Base-by-base conservation (phyloP, 1,140 invertebrate species). In the Mya arenaria region DNA sequence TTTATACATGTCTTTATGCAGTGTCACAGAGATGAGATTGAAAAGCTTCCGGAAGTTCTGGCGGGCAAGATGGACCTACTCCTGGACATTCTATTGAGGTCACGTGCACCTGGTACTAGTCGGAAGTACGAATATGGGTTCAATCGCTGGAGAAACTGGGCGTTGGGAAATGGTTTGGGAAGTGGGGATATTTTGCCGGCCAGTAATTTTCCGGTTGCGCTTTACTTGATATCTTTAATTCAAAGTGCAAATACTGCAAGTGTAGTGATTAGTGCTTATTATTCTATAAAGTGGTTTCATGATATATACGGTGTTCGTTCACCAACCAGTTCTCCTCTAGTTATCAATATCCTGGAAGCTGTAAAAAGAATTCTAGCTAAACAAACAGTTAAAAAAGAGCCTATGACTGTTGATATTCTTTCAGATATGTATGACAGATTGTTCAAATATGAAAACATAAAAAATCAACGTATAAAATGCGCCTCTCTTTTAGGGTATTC, bases 401-500 rank as follows among this genome's bases (percentile, higher is more conserved):
- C 65, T 36, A 73, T 84, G n/a, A 84, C 82, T 36, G 15, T 36
- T 17, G 58, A 66, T 56, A 58, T 74, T 8, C 23, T 84, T 17
- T 17, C 17, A 39, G 37, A 39, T 36, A 30, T 78, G 32, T 48
- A 63, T 72, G 34, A 66, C 2, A 37, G 44, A 15, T 44, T 78
- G 3, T 74, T 34, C 44, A 6, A 44, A 48, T 19, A 36, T 19
- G 52, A 52, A 30, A 56, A 63, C 71, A 19, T 71, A 25, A 68
- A 71, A 37, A 62, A 72, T 77, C 30, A 62, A 32, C 28, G 74
- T n/a, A 84, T 56, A n/a, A 73, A 71, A 10, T 82, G 58, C 81
- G 68, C 68, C 15, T 71, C 72, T 74, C 34, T 83, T 32, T 55
- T 85, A 44, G 63, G 48, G 4, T 84, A 56, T 52, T 63, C 83